phyloP scores from a whole-genome alignment of 2,888 invertebrate genomes.

The Sesamia inferens region DNA sequence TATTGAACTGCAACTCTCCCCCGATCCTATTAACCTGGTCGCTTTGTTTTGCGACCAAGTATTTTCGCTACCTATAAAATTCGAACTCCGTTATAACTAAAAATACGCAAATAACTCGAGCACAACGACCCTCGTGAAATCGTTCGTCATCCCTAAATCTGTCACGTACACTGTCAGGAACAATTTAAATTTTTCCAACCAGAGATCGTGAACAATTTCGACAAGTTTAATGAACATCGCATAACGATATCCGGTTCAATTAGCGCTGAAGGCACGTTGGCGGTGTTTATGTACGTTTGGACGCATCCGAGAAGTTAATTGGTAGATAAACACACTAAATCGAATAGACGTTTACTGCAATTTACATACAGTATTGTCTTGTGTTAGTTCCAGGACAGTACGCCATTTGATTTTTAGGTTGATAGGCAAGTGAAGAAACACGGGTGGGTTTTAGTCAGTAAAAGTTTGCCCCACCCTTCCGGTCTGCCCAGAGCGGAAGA shows the following conservation, averaged over 20 bases:
- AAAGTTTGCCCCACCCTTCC: too few relatives aligned
- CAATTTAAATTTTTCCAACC: constrained; percentile 41
- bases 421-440: too few relatives aligned
- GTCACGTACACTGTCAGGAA: constrained; percentile 50
- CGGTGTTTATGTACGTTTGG: constrained; percentile 45
- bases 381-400: constrained; percentile 15
- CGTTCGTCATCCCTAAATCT: constrained; percentile 46
- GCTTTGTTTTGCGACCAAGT: constrained; percentile 16
- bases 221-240: constrained; percentile 51
- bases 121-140: constrained; percentile 33
- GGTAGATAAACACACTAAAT: constrained; percentile 45
- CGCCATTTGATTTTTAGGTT: not conserved
- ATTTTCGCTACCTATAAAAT: constrained; percentile 17
- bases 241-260: constrained; percentile 46
- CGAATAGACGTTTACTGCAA: constrained; percentile 34
- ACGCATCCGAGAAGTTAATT: constrained; percentile 34
- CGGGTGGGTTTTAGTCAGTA: too few relatives aligned
- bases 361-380: constrained; percentile 24
- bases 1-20: constrained; percentile 26
- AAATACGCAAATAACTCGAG: constrained; percentile 41
- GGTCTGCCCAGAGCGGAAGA: too few relatives aligned
- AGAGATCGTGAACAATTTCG: constrained; percentile 51
- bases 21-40: constrained; percentile 28
- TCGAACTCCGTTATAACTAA: constrained; percentile 17
- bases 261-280: constrained; percentile 30